These are phyloP conservation scores for Bombus vancouverensis DNA, from an alignment of 1,140 invertebrate genomes.

Conservation along the genomic window DNA sequence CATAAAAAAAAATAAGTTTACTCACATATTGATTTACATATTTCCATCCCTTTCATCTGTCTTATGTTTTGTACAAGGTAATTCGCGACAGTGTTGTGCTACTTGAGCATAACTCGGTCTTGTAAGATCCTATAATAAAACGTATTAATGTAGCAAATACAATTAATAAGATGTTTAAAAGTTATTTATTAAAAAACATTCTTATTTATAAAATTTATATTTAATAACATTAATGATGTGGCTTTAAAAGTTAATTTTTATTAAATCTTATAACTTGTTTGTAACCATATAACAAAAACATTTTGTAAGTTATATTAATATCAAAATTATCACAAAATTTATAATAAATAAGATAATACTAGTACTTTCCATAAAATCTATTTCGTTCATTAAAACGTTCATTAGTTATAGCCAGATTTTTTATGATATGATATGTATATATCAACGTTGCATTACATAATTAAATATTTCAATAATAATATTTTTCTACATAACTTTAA, in stretches of 20 bases:
- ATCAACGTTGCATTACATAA: background rate
- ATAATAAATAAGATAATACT: background rate
- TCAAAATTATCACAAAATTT: background rate
- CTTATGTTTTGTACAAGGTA: constrained; percentile 83
- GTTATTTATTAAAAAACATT: background rate
- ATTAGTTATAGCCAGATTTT: background rate
- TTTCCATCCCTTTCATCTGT: constrained; percentile 80
- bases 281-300: background rate
- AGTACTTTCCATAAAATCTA: background rate
- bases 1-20: constrained; percentile 51
- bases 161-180: background rate
- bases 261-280: background rate
- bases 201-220: background rate
- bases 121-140: constrained; percentile 81
- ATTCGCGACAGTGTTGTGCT: constrained; percentile 88
- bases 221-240: background rate
- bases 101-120: constrained; percentile 93
- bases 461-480: background rate
- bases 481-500: constrained; percentile 1
- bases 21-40: constrained; percentile 78
- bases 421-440: background rate
- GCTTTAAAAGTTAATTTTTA: background rate
- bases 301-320: background rate
- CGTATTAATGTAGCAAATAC: background rate
- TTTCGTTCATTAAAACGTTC: background rate